phyloP scores from a whole-genome alignment of 2,113 vertebrate species.

The Emydocephalus ijimae region DNA sequence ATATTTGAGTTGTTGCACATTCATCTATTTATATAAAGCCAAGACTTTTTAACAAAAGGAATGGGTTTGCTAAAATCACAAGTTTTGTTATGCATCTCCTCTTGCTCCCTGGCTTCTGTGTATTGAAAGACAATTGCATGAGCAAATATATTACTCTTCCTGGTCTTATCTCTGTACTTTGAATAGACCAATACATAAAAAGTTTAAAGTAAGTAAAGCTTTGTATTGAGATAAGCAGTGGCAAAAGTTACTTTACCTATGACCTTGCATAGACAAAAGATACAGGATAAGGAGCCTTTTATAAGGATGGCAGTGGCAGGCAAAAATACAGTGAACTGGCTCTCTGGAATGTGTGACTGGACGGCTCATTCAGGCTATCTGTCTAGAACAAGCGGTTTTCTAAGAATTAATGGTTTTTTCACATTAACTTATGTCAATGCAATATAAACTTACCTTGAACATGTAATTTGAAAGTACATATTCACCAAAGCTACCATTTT shows the following conservation, averaged over 20 bases:
- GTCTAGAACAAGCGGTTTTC: background rate
- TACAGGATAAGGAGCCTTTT: background rate
- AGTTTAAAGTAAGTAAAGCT: background rate
- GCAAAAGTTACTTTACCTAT: background rate
- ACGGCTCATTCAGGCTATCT: background rate
- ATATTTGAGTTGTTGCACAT: background rate
- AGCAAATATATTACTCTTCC: background rate
- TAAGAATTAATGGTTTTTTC: background rate
- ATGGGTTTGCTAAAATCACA: background rate
- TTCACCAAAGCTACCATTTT: background rate
- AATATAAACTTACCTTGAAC: background rate
- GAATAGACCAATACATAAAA: background rate
- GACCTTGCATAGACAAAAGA: background rate
- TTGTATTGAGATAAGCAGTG: background rate
- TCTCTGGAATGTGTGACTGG: background rate
- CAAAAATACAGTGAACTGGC: background rate
- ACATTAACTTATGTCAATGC: background rate
- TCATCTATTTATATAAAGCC: background rate
- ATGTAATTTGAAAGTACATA: background rate
- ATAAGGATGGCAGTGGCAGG: background rate
- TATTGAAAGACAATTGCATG: background rate
- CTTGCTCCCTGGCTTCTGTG: background rate
- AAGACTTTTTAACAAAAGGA: background rate
- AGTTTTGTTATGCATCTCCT: background rate
- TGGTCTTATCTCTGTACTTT: background rate